Percentiles rank a stretch among this genome's conserved stretches.
These are phyloP conservation scores for Lasiommata megera DNA, from an alignment of 2,888 invertebrate genomes.

Conservation along the genomic window DNA sequence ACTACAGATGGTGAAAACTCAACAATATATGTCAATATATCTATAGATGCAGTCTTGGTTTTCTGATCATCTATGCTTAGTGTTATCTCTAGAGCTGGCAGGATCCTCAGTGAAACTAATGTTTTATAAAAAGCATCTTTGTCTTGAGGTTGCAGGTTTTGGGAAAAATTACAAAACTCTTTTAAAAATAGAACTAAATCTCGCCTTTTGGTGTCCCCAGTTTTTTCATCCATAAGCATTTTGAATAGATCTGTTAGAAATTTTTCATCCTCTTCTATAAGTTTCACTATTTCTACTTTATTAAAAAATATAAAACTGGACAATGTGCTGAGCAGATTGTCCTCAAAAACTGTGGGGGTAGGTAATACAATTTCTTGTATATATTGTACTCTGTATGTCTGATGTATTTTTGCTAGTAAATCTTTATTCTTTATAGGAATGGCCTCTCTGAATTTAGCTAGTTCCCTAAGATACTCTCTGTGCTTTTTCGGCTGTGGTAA, in stretches of 20 bases:
- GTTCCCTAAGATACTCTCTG: constrained; percentile 96
- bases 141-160: constrained; percentile 97
- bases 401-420: constrained; percentile 98
- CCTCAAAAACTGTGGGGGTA: constrained; percentile 99
- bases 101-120: constrained; percentile 91
- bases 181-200: constrained; percentile 98
- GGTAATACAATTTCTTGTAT: constrained; percentile 99
- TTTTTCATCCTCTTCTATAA: constrained; percentile 98
- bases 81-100: constrained; percentile 94
- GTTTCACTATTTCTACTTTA: constrained; percentile 99
- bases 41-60: constrained; percentile 98
- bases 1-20: constrained; percentile 99
- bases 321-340: constrained; percentile 98
- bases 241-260: constrained; percentile 97
- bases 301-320: constrained; percentile 99
- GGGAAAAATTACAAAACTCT: constrained; percentile 99
- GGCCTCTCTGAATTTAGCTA: constrained; percentile 95
- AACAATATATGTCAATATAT: constrained; percentile 98
- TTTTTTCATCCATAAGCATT: constrained; percentile 93
- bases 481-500: constrained; percentile 93
- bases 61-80: constrained; percentile 94
- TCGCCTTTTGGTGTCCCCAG: constrained; percentile 90
- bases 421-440: constrained; percentile 98
- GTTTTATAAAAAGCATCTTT: constrained; percentile 99
- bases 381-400: constrained; percentile 99